Conservation (phyloP, 2,888 invertebrate species). For the Polydrusus tereticollis region DNA sequence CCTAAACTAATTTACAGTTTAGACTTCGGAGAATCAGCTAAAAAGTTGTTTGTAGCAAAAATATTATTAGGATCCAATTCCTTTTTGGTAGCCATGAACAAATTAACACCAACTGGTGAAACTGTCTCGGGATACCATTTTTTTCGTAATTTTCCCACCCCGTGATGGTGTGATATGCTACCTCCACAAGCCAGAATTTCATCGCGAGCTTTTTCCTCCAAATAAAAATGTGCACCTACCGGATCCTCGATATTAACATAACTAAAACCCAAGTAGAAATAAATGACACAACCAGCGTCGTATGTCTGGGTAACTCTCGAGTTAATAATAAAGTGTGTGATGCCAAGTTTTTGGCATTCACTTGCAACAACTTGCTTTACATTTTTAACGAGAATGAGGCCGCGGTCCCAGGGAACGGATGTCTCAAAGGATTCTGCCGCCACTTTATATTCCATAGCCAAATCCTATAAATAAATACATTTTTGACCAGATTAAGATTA, state of each 20-base stretch:
- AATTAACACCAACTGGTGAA: slow-evolving; percentile 82
- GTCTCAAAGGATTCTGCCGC: slow-evolving; percentile 99
- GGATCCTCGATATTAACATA: slow-evolving; percentile 79
- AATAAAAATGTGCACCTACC: slow-evolving; percentile 85
- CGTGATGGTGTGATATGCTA: slow-evolving; percentile 97
- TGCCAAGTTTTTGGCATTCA: slow-evolving; percentile 73
- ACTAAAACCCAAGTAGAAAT: slow-evolving; percentile 69
- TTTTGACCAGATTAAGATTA: too few species aligned
- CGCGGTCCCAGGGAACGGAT: slow-evolving; percentile 96
- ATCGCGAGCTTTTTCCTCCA: slow-evolving; percentile 90
- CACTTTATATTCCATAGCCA: slow-evolving; percentile 88
- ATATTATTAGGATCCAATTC: slow-evolving; percentile 95
- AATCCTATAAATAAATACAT: slow-evolving; percentile 77
- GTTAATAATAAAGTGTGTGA: slow-evolving; percentile 78
- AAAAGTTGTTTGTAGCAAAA: slow-evolving; percentile 90
- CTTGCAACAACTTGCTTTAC: slow-evolving; percentile 84
- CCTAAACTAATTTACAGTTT: slow-evolving; percentile 41
- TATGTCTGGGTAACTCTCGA: slow-evolving; percentile 96
- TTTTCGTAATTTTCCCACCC: slow-evolving; percentile 92
- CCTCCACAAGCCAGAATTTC: slow-evolving; percentile 93
- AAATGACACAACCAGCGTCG: slow-evolving; percentile 96
- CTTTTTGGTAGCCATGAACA: slow-evolving; percentile 86
- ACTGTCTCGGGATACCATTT: slow-evolving; percentile 90
- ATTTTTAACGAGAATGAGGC: slow-evolving; percentile 85
- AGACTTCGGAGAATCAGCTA: slow-evolving; percentile 54